Conservation (phyloP, 2,113 vertebrate species). For the Bujurquina vittata region DNA sequence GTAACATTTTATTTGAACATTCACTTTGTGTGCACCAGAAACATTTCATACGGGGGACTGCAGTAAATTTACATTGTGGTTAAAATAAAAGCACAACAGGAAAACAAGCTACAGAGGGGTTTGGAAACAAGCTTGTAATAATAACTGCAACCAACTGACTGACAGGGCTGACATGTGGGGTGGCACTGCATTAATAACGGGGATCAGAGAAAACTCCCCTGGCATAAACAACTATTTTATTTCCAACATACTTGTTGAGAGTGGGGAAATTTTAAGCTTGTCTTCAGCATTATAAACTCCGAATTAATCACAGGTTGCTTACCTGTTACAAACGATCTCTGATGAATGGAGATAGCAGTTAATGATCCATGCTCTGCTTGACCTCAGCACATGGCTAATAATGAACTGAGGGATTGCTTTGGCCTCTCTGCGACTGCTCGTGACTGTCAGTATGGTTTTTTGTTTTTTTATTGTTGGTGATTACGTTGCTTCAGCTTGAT, state of each 20-base stretch:
- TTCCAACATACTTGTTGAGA: not conserved
- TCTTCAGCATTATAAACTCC: not conserved
- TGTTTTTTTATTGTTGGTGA: conserved; percentile 15
- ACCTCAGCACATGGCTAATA: conserved; percentile 36
- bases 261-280: not conserved
- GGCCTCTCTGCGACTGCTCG: conserved; percentile 18
- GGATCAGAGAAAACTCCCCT: not conserved
- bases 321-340: conserved; percentile 15
- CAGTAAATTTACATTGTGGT: not conserved
- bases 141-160: not conserved
- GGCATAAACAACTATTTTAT: not conserved
- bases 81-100: not conserved
- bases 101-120: not conserved
- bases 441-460: conserved; percentile 39
- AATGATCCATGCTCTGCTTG: conserved; percentile 11
- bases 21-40: not conserved
- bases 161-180: not conserved
- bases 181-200: not conserved
- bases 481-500: conserved; percentile 45
- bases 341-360: conserved; percentile 8
- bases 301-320: not conserved
- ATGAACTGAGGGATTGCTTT: conserved; percentile 28
- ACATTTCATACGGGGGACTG: not conserved
- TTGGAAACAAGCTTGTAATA: not conserved
- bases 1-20: not conserved